phyloP scores from a whole-genome alignment of 1,140 invertebrate species.

The Megalopta genalis region DNA sequence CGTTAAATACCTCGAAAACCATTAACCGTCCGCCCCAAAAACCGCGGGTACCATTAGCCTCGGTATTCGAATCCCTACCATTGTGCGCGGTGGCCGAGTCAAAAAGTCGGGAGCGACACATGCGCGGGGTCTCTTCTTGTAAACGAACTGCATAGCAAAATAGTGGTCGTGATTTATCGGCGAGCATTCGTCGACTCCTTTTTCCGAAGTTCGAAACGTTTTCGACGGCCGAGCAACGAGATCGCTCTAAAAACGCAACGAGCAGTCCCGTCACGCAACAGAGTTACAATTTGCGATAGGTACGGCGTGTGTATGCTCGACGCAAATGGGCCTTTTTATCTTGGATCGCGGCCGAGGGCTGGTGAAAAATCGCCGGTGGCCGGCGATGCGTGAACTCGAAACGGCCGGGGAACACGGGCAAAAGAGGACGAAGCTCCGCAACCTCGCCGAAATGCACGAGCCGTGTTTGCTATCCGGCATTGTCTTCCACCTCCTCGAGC shows the following conservation, averaged over 20 bases:
- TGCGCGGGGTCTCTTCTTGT: too few relatives aligned
- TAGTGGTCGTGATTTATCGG: too few relatives aligned
- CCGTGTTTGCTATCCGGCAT: conserved; percentile 48
- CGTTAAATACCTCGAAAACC: too few relatives aligned
- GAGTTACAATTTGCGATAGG: not conserved
- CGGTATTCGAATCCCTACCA: too few relatives aligned
- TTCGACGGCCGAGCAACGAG: not conserved
- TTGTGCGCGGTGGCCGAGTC: too few relatives aligned
- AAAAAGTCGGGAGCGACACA: too few relatives aligned
- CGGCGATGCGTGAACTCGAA: conserved; percentile 39
- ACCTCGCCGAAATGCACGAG: conserved; percentile 1
- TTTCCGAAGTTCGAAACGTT: not conserved
- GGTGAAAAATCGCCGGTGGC: conserved; percentile 32
- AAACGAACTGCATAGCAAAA: too few relatives aligned
- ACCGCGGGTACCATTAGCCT: too few relatives aligned
- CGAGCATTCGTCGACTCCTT: too few relatives aligned
- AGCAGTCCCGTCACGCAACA: conserved; percentile 2
- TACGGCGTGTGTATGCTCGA: not conserved
- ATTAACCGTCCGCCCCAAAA: too few relatives aligned
- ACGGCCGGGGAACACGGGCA: conserved; percentile 17
- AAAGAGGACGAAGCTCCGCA: conserved; percentile 16
- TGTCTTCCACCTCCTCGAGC: conserved; percentile 45
- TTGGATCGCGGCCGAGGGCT: conserved; percentile 7
- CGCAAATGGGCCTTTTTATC: conserved; percentile 33
- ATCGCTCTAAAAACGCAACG: not conserved